A percentile compares a stretch with the other conserved stretches of the same genome.
These are phyloP conservation scores for Maniola hyperantus DNA, from an alignment of 2,888 invertebrate genomes.

Conservation along the genomic window DNA sequence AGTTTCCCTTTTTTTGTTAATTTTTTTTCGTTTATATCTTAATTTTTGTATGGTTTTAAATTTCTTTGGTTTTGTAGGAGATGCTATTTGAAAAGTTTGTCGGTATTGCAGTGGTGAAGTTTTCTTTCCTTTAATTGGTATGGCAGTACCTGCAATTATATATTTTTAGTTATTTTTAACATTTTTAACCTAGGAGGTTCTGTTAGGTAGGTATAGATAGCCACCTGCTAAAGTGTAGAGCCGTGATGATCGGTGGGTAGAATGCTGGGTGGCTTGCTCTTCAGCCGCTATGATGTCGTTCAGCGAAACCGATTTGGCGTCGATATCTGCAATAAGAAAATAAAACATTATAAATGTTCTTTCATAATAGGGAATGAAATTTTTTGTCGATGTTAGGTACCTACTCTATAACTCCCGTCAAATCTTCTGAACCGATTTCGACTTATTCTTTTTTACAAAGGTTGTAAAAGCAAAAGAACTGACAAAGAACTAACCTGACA, in stretches of 20 bases:
- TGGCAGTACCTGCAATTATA: slow-evolving; percentile 12
- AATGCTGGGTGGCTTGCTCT: slow-evolving; percentile 37
- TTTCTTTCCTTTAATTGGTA: slow-evolving; percentile 42
- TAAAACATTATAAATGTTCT: slow-evolving; percentile 1
- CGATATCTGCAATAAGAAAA: slow-evolving; percentile 51
- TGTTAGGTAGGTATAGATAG: background rate
- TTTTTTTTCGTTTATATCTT: slow-evolving; percentile 53
- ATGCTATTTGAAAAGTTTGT: slow-evolving; percentile 60
- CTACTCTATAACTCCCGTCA: too few species aligned
- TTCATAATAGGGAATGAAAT: too few species aligned
- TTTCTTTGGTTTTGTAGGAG: slow-evolving; percentile 61
- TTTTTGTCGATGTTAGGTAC: too few species aligned
- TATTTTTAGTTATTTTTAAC: background rate
- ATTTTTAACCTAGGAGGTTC: background rate
- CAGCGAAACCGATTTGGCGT: slow-evolving; percentile 65
- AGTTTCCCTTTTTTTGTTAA: slow-evolving; percentile 60
- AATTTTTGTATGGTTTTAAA: slow-evolving; percentile 51
- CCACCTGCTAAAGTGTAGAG: slow-evolving; percentile 6
- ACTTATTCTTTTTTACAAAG: too few species aligned
- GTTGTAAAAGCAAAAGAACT: too few species aligned
- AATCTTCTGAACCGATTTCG: too few species aligned
- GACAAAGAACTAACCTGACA: too few species aligned
- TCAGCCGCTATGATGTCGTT: slow-evolving; percentile 68
- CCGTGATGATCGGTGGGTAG: background rate
- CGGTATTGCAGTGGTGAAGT: slow-evolving; percentile 56